phyloP scores from a whole-genome alignment of 2,888 invertebrate species.

The Lycaena phlaeas region DNA sequence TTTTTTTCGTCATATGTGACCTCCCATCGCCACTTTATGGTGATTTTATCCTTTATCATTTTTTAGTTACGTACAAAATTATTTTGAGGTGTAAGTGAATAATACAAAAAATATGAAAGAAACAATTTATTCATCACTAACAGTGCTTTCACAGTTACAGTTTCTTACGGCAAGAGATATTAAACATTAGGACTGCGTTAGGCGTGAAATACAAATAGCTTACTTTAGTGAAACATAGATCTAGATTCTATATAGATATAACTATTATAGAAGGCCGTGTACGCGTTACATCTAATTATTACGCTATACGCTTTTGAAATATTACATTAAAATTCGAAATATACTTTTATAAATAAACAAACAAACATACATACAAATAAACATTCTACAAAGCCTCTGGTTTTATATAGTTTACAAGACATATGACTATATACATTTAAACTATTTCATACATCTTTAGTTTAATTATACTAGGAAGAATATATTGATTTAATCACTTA shows the following conservation, averaged over 20 bases:
- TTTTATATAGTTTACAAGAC: background rate
- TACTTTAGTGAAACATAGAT: slow-evolving; percentile 20
- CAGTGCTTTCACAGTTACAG: slow-evolving; percentile 62
- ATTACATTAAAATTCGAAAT: background rate
- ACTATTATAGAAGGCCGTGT: slow-evolving; percentile 53
- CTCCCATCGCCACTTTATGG: too few relatives aligned
- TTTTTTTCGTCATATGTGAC: too few relatives aligned
- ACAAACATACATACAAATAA: background rate
- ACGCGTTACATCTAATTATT: slow-evolving; percentile 26
- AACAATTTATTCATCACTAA: slow-evolving; percentile 64
- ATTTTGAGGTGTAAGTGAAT: too few relatives aligned
- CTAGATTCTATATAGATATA: slow-evolving; percentile 13
- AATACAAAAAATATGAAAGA: slow-evolving; percentile 49
- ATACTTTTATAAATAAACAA: background rate
- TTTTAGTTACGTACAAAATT: too few relatives aligned
- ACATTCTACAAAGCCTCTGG: background rate
- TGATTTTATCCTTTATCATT: too few relatives aligned
- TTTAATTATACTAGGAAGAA: too few relatives aligned
- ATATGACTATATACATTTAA: slow-evolving; percentile 1
- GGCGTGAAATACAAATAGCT: slow-evolving; percentile 58
- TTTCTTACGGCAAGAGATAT: slow-evolving; percentile 34
- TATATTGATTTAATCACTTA: too few relatives aligned
- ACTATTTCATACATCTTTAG: background rate
- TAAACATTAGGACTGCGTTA: slow-evolving; percentile 27
- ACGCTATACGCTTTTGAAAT: background rate